Evolutionary conservation across 2,113 vertebrate species (phyloP).

Genomic region (Okapia johnstoni): DNA sequence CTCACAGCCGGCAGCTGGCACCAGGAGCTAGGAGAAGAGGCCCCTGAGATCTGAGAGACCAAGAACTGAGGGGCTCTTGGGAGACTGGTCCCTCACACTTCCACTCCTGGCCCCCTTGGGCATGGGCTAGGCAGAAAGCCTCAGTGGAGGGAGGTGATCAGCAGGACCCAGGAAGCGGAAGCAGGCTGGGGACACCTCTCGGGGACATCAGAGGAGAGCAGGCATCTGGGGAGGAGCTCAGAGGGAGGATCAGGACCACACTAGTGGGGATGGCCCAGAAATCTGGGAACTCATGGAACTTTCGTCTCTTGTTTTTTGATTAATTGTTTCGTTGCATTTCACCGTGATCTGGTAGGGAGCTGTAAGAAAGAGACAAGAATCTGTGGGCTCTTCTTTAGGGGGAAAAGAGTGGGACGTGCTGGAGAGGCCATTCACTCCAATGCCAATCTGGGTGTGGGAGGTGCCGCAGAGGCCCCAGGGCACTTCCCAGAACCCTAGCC

Average conservation of each 20-base stretch:
- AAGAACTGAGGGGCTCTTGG: not conserved
- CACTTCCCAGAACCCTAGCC: not conserved
- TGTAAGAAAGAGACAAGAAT: not conserved
- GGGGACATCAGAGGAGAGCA: not conserved
- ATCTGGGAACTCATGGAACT: not conserved
- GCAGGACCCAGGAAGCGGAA: not conserved
- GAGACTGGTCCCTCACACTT: not conserved
- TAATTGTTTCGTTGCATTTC: not conserved
- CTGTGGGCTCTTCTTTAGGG: not conserved
- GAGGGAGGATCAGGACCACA: not conserved
- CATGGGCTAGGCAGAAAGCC: not conserved
- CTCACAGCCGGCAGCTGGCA: constrained; percentile 1
- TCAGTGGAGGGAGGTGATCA: not conserved
- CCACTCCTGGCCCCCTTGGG: not conserved
- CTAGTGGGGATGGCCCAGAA: not conserved
- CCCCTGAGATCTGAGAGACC: not conserved
- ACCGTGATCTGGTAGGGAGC: not conserved
- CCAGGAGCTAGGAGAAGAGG: not conserved
- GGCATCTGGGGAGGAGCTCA: not conserved
- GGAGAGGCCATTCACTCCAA: not conserved
- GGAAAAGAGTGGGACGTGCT: not conserved
- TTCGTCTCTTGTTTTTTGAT: not conserved
- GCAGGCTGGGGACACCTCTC: not conserved
- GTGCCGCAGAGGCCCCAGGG: not conserved
- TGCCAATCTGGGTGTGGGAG: not conserved